Conservation (phyloP, 1,140 invertebrate genomes). For the Euwallacea fornicatus region DNA sequence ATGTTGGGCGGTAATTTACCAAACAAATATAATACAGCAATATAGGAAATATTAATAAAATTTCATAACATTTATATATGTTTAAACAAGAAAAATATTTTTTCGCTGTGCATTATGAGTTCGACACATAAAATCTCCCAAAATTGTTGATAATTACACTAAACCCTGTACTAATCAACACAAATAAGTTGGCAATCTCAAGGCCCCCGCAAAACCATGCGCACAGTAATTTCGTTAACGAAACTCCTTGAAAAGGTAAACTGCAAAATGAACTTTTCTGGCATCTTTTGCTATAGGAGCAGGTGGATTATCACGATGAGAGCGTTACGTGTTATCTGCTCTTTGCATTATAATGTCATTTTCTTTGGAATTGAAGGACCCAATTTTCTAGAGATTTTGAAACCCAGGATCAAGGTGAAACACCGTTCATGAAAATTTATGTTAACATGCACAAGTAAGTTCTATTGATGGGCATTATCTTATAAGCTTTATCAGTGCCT, state of each 20-base stretch:
- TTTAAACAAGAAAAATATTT: too few species aligned
- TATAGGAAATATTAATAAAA: too few species aligned
- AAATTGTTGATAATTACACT: background rate
- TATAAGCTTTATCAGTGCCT: too few species aligned
- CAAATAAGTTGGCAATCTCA: slow-evolving; percentile 2
- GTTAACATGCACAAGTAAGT: too few species aligned
- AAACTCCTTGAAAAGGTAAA: slow-evolving; percentile 7
- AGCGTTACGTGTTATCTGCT: background rate
- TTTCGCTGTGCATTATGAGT: too few species aligned
- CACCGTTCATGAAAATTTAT: too few species aligned
- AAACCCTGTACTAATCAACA: background rate
- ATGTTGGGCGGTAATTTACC: too few species aligned
- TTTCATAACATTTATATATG: too few species aligned
- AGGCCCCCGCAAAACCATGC: slow-evolving; percentile 10
- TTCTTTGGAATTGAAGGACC: background rate
- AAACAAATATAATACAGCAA: too few species aligned
- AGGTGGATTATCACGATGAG: background rate
- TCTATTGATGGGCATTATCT: too few species aligned
- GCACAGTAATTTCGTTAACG: slow-evolving; percentile 2
- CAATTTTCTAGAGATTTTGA: too few species aligned
- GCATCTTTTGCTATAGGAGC: background rate
- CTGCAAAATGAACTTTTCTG: slow-evolving; percentile 2
- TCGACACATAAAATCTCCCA: background rate
- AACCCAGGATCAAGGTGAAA: too few species aligned
- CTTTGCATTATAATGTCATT: background rate